Evolutionary conservation across 1,140 invertebrate genomes (phyloP).

Genomic region (Dinoponera quadriceps): DNA sequence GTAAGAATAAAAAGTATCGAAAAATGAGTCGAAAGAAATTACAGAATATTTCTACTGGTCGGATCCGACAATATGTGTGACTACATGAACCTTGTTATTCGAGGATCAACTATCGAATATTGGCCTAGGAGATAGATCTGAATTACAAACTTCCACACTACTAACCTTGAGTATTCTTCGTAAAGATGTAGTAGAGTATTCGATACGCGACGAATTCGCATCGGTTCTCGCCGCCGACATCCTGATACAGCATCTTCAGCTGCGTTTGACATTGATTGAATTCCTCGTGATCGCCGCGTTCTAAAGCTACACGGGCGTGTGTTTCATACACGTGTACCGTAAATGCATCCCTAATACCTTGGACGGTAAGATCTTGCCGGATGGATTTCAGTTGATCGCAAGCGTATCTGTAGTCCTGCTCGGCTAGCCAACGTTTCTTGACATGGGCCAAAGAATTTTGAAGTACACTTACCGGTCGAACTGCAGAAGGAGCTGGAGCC

Average conservation of each 20-base stretch:
- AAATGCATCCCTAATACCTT: constrained; percentile 97
- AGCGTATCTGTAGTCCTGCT: constrained; percentile 97
- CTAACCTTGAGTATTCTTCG: constrained; percentile 97
- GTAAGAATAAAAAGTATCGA: too few relatives aligned
- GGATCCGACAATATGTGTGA: too few relatives aligned
- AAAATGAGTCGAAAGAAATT: too few relatives aligned
- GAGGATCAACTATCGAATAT: too few relatives aligned
- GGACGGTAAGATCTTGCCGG: constrained; percentile 98
- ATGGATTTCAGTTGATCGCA: constrained; percentile 99
- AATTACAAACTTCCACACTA: constrained; percentile 32
- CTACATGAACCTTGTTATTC: too few relatives aligned
- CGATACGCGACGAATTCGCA: constrained; percentile 98
- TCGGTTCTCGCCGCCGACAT: constrained; percentile 90
- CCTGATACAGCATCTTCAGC: constrained; percentile 95
- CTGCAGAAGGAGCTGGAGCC: constrained; percentile 96
- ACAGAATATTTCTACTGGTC: too few relatives aligned
- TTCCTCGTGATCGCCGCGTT: constrained; percentile 99
- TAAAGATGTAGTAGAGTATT: constrained; percentile 98
- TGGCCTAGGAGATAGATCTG: too few relatives aligned
- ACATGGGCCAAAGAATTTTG: constrained; percentile 94
- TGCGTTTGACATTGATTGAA: constrained; percentile 99
- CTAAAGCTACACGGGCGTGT: constrained; percentile 97
- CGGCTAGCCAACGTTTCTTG: constrained; percentile 94
- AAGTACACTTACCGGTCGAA: constrained; percentile 95
- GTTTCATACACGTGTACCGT: constrained; percentile 99